phyloP scores from a whole-genome alignment of 2,888 invertebrate species.

The Latheticus oryzae region DNA sequence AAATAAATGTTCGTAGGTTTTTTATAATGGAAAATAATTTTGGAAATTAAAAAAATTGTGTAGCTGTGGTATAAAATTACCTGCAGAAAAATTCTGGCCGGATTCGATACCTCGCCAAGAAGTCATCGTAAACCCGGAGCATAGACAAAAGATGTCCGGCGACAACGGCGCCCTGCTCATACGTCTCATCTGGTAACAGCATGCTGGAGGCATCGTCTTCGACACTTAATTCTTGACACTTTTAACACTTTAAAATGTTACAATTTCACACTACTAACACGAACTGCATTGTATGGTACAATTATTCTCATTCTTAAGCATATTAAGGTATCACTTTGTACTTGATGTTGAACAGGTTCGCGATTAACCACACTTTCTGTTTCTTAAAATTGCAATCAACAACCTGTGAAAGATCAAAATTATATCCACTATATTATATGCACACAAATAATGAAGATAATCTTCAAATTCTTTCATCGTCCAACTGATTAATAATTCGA shows the following conservation, averaged over 20 bases:
- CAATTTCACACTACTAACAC: slow-evolving; percentile 23
- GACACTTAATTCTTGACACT: slow-evolving; percentile 25
- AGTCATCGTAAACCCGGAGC: slow-evolving; percentile 72
- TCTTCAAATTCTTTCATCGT: too few relatives aligned
- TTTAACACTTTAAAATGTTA: slow-evolving; percentile 3
- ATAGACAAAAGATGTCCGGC: slow-evolving; percentile 65
- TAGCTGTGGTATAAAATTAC: too few relatives aligned
- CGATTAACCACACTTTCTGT: slow-evolving; percentile 27
- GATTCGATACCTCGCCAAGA: slow-evolving; percentile 74
- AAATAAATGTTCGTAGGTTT: too few relatives aligned
- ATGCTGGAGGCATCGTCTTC: slow-evolving; percentile 64
- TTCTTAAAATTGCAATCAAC: too few relatives aligned
- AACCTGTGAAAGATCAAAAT: too few relatives aligned
- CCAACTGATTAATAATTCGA: too few relatives aligned
- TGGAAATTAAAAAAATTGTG: too few relatives aligned
- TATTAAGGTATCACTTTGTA: slow-evolving; percentile 31
- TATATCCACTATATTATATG: too few relatives aligned
- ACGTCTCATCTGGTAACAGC: slow-evolving; percentile 85
- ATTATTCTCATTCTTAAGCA: slow-evolving; percentile 26
- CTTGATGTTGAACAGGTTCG: too few relatives aligned
- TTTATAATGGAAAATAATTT: too few relatives aligned
- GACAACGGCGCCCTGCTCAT: slow-evolving; percentile 71
- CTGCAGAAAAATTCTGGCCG: slow-evolving; percentile 84
- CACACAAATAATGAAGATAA: too few relatives aligned
- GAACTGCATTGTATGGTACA: slow-evolving; percentile 18